Base-by-base conservation (phyloP, 1,140 invertebrate species). In the Drosophila biarmipes region DNA sequence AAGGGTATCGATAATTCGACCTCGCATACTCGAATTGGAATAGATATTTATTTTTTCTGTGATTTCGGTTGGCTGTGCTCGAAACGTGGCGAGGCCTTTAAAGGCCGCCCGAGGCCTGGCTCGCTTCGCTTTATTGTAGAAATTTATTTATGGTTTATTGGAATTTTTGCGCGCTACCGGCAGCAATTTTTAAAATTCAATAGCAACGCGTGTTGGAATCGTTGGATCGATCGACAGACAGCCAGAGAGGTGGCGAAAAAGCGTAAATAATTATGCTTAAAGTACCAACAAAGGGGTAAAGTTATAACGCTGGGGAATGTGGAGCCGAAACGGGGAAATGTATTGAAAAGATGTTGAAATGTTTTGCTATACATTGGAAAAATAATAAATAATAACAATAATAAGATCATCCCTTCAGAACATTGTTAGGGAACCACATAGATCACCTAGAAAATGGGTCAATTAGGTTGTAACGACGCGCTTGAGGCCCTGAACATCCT, bases 111-210 rank as follows among this genome's bases (percentile, higher is more conserved):
- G 82, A 86, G 82, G 81, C 82, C 61, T 81, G 78, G 81, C 82
- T 87, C 78, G 82, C 84, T 89, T 89, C 66, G 75, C 66, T 69
- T 82, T 81, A 79, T 87, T 87, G 84, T 87, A 78, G 67, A 87
- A 82, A 87, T 87, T 87, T 87, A 87, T 87, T 87, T 87, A 87
- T 82, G 78, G 82, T 86, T 87, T 87, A 86, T 86, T 86, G 82
- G 82, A 86, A 86, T 86, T 86, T 86, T 87, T 81, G 82, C 81
- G 78, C 73, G 82, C 82, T 87, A 86, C 82, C 82, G 82, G 82
- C 74, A 86, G 69, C 74, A 81, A 72, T 87, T 78, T 86, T 78
- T 43, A 71, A 78, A 78, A 87, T 87, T 87, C 78, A 86, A 86
- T 87, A 86, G 77, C 68, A 74, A 61, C 66, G 55, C 72, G 57